Evolutionary conservation across 2,797 vertebrate genomes (phyloP).

Genomic region (Eupleurogrammus muticus): DNA sequence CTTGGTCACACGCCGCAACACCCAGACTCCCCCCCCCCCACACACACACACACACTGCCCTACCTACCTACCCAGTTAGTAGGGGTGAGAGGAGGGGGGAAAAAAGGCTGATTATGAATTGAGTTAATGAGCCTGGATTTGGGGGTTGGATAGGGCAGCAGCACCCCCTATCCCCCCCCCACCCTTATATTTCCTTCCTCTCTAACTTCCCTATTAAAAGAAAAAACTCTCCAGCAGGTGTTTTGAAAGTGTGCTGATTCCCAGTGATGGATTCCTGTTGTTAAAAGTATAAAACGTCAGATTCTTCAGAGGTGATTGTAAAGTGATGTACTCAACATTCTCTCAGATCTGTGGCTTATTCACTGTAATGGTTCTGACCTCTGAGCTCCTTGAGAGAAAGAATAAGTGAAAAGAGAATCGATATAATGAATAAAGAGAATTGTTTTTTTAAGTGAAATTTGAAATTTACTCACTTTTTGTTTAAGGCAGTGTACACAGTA

Average conservation of each 20-base stretch:
- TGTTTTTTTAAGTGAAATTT: no score
- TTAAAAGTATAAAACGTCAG: slow-evolving; percentile 42
- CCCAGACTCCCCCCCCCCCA: slow-evolving; percentile 26
- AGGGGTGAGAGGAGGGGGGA: slow-evolving; percentile 33
- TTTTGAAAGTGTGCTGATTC: slow-evolving; percentile 63
- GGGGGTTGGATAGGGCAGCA: slow-evolving; percentile 30
- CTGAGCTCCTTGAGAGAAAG: slow-evolving; percentile 1
- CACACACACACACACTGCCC: slow-evolving; percentile 8
- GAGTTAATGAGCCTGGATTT: slow-evolving; percentile 81
- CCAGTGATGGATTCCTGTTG: slow-evolving; percentile 59
- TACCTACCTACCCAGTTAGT: slow-evolving; percentile 29
- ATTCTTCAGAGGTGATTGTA: slow-evolving; percentile 40
- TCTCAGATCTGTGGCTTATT: slow-evolving; percentile 3
- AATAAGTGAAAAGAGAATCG: background rate
- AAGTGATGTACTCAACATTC: slow-evolving; percentile 20
- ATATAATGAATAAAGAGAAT: background rate
- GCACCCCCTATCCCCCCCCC: slow-evolving; percentile 38
- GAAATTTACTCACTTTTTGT: no score
- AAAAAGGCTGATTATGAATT: slow-evolving; percentile 77
- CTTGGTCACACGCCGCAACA: slow-evolving; percentile 66
- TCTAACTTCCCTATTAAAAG: slow-evolving; percentile 9
- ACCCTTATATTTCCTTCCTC: slow-evolving; percentile 26
- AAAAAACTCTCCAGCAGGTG: slow-evolving; percentile 63
- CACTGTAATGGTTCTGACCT: slow-evolving; percentile 22
- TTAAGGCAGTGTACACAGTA: background rate